These are phyloP conservation scores for Melangyna quadrimaculata DNA, from an alignment of 2,888 invertebrate genomes.

Conservation along the genomic window DNA sequence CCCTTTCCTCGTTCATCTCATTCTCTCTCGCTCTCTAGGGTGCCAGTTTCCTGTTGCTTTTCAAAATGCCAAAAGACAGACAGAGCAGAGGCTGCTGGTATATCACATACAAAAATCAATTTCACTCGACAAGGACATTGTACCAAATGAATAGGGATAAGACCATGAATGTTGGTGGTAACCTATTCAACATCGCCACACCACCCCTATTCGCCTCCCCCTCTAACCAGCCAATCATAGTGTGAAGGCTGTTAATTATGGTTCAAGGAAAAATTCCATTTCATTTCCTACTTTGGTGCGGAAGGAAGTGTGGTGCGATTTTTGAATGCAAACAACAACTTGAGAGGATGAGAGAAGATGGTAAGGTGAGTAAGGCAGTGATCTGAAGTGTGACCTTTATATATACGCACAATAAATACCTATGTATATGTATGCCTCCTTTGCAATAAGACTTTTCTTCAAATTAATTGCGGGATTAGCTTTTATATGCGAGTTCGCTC, in stretches of 20 bases:
- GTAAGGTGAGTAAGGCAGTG: not conserved
- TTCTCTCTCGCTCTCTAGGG: not conserved
- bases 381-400: constrained; percentile 16
- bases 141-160: constrained; percentile 9
- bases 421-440: not conserved
- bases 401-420: not conserved
- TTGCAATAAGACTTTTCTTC: not conserved
- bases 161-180: constrained; percentile 9
- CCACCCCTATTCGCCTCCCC: not conserved
- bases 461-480: constrained; percentile 42
- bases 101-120: constrained; percentile 40
- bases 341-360: not conserved
- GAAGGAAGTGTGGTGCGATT: constrained; percentile 26
- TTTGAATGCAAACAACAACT: constrained; percentile 14
- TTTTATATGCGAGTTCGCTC: not conserved
- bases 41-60: constrained; percentile 32
- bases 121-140: constrained; percentile 33
- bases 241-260: constrained; percentile 34
- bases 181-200: not conserved
- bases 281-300: constrained; percentile 9
- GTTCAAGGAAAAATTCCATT: constrained; percentile 44
- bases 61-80: constrained; percentile 24
- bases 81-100: not conserved
- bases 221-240: not conserved
- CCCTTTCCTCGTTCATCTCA: not conserved